Base-by-base conservation (phyloP, 2,797 vertebrate genomes). In the Galaxias olidus region DNA sequence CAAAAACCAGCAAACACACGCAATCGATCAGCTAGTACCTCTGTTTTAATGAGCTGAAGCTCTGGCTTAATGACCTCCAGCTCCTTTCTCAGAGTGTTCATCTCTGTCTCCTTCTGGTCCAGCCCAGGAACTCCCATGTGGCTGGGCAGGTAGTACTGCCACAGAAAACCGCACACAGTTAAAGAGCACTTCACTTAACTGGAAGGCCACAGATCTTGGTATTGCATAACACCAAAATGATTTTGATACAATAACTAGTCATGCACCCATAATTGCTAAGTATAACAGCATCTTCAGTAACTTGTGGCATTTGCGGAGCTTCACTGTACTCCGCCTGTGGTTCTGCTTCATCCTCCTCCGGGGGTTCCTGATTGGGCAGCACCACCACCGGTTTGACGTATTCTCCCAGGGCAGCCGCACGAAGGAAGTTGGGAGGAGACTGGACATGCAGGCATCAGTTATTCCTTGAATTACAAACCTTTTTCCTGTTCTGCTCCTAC, bases 401-500 rank as follows among this genome's bases (percentile, higher is more conserved):
- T 63, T 99, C 98, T 0, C 92, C 95, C 70, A 97, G 80, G 0
- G 97, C 94, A 0, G 96, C 95, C 0, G 98, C 96, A 0, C 96
- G 94, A 9, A 99, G 93, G 87, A 99, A 99, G 85, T 99, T 99
- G 14, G 97, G 96, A 69, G 96, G 95, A 66, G 86, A 92, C 98
- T 99, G 75, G 8, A 19, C 4, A 63, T 40, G 55, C 1, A n/a
- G 1, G 0, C n/a, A 13, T 42, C 41, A 19, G 10, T 9, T 44
- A 50, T 45, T 47, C 43, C 8, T 17, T 11, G 50, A 40, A 5
- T 1, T 53, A 41, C 3, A 3, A n/a, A n/a, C n/a, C n/a, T n/a
- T n/a, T n/a, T n/a, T n/a, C n/a, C n/a, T n/a, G n/a, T n/a, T n/a
- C n/a, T n/a, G n/a, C n/a, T n/a, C n/a, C n/a, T n/a, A n/a, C n/a